These are phyloP conservation scores for Monochamus saltuarius DNA, from an alignment of 1,140 invertebrate species.

Conservation along the genomic window DNA sequence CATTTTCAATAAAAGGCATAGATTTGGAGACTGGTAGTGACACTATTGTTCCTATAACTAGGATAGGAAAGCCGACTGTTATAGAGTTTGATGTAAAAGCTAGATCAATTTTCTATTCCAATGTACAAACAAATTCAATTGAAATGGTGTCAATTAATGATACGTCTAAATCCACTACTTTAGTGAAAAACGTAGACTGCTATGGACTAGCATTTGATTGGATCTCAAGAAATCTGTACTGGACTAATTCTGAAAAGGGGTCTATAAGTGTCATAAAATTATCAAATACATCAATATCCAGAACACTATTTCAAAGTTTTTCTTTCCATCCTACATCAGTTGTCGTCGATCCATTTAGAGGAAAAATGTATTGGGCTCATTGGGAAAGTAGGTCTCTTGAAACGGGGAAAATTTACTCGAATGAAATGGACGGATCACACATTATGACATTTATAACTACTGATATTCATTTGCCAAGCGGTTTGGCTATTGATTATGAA, in stretches of 20 bases:
- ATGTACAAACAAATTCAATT: constrained; percentile 55
- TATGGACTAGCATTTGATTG: constrained; percentile 77
- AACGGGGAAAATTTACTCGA: constrained; percentile 63
- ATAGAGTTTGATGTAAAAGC: constrained; percentile 69
- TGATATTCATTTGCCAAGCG: constrained; percentile 81
- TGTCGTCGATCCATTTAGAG: constrained; percentile 62
- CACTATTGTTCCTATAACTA: constrained; percentile 59
- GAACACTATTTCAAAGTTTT: constrained; percentile 57
- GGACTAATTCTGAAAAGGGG: constrained; percentile 69
- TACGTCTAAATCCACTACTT: constrained; percentile 26
- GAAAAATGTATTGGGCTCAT: constrained; percentile 77
- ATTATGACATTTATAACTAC: constrained; percentile 55
- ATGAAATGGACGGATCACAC: constrained; percentile 80
- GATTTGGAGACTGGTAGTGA: constrained; percentile 38
- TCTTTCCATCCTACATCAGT: constrained; percentile 65
- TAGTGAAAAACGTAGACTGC: constrained; percentile 60
- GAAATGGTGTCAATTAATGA: constrained; percentile 38
- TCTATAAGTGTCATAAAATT: constrained; percentile 65
- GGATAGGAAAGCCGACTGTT: constrained; percentile 62
- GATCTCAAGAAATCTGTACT: constrained; percentile 79
- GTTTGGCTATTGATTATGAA: constrained; percentile 79
- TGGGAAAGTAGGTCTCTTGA: constrained; percentile 63
- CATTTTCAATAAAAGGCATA: constrained; percentile 66
- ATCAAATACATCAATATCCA: constrained; percentile 55
- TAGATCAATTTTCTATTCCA: constrained; percentile 70